A percentile compares a stretch with the other conserved stretches of the same genome.
Conservation (phyloP, 2,888 invertebrate genomes). For the Drosophila cognata region DNA sequence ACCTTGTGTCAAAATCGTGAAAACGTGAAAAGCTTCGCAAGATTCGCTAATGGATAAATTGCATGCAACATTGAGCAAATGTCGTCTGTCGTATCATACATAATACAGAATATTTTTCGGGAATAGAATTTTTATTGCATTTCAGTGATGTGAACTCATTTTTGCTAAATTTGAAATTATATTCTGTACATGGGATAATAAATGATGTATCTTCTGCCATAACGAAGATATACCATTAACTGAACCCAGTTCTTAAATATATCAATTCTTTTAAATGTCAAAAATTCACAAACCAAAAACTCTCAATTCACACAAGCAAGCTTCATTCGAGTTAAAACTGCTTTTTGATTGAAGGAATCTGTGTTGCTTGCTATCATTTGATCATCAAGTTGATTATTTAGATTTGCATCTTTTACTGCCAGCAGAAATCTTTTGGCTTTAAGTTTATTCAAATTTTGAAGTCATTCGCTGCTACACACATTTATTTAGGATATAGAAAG, state of each 20-base stretch:
- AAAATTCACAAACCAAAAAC: neutral
- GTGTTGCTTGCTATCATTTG: too few species aligned
- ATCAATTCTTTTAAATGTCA: neutral
- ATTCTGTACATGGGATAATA: neutral
- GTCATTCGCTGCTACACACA: neutral
- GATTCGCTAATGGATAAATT: conserved; percentile 26
- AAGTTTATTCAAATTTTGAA: neutral
- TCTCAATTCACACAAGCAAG: neutral
- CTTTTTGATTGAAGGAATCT: neutral
- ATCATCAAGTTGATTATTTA: too few species aligned
- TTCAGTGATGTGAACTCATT: neutral
- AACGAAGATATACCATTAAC: neutral
- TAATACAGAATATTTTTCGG: neutral
- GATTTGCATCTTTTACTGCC: too few species aligned
- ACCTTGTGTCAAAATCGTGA: conserved; percentile 35
- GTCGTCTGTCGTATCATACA: conserved; percentile 22
- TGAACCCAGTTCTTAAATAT: neutral
- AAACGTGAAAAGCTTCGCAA: conserved; percentile 29
- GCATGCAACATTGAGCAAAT: conserved; percentile 22
- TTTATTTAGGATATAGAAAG: neutral
- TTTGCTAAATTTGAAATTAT: neutral
- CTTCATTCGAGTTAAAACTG: neutral
- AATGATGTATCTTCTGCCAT: neutral
- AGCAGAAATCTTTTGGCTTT: neutral
- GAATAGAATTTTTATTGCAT: neutral